phyloP scores from a whole-genome alignment of 1,140 invertebrate species.

The Scaptomyza graminum region DNA sequence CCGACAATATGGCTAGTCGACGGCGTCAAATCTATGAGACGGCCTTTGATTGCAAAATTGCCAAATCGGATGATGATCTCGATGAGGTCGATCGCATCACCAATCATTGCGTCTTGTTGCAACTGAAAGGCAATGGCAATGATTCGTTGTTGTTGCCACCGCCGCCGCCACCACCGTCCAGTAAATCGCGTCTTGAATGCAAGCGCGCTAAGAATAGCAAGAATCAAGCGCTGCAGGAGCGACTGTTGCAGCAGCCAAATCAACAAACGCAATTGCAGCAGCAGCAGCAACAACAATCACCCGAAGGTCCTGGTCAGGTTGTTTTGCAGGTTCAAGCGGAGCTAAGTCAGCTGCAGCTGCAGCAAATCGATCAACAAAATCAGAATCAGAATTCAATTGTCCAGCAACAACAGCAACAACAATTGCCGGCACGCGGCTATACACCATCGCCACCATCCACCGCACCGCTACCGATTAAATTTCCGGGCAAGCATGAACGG shows the following conservation, averaged over 20 bases:
- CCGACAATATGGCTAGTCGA: slow-evolving; percentile 80
- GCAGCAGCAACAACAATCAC: slow-evolving; percentile 20
- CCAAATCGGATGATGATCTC: slow-evolving; percentile 91
- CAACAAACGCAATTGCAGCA: slow-evolving; percentile 26
- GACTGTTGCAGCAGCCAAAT: slow-evolving; percentile 47
- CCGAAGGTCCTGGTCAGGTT: slow-evolving; percentile 47
- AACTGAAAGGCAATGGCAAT: slow-evolving; percentile 85
- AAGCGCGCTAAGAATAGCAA: slow-evolving; percentile 80
- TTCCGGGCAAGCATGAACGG: slow-evolving; percentile 86
- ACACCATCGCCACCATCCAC: slow-evolving; percentile 92
- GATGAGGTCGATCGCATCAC: slow-evolving; percentile 92
- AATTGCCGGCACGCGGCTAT: slow-evolving; percentile 85
- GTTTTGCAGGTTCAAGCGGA: slow-evolving; percentile 84
- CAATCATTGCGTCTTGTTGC: slow-evolving; percentile 89
- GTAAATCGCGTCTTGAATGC: slow-evolving; percentile 72
- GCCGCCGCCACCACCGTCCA: slow-evolving; percentile 11
- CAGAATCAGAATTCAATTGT: slow-evolving; percentile 54
- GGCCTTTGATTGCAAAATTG: slow-evolving; percentile 94
- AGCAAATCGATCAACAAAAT: slow-evolving; percentile 61
- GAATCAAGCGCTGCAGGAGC: slow-evolving; percentile 78
- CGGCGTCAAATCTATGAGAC: slow-evolving; percentile 92
- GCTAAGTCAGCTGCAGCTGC: slow-evolving; percentile 44
- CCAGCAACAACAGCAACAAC: slow-evolving; percentile 66
- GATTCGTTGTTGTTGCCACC: slow-evolving; percentile 3
- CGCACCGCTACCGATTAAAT: slow-evolving; percentile 91